phyloP scores from a whole-genome alignment of 2,113 vertebrate genomes.

The Tetrao urogallus region DNA sequence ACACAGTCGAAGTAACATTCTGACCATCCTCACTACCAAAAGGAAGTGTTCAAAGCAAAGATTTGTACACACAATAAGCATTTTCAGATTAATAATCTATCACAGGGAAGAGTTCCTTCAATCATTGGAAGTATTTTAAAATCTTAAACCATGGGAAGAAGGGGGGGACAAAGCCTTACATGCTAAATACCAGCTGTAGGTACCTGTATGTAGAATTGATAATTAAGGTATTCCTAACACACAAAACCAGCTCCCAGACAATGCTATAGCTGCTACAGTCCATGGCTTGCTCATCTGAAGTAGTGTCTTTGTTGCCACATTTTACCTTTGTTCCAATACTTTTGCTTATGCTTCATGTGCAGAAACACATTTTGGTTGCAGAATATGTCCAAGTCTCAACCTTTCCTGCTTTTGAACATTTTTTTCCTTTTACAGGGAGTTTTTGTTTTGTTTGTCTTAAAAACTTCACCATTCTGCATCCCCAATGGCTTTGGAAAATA shows the following conservation, averaged over 20 bases:
- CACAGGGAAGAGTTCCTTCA: conserved; percentile 80
- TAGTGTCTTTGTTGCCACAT: conserved; percentile 84
- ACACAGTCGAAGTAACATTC: conserved; percentile 77
- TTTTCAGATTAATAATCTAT: conserved; percentile 78
- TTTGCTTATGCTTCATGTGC: conserved; percentile 78
- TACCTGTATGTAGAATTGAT: conserved; percentile 82
- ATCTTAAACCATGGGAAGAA: conserved; percentile 69
- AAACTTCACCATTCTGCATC: conserved; percentile 96
- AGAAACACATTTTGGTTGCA: conserved; percentile 84
- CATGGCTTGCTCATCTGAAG: conserved; percentile 83
- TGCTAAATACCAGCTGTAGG: conserved; percentile 82
- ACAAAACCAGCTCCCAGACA: conserved; percentile 76
- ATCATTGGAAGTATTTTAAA: conserved; percentile 79
- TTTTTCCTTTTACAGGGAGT: conserved; percentile 61
- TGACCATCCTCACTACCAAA: conserved; percentile 71
- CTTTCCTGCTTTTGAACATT: conserved; percentile 70
- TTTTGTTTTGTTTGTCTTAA: conserved; percentile 71
- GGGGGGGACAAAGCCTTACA: conserved; percentile 78
- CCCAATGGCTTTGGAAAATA: conserved; percentile 99
- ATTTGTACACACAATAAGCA: conserved; percentile 79
- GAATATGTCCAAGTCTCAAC: conserved; percentile 82
- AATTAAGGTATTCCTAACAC: conserved; percentile 78
- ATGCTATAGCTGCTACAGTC: conserved; percentile 78
- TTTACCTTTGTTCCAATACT: conserved; percentile 81
- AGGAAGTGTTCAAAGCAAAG: conserved; percentile 74